These are phyloP conservation scores for Oncorhynchus tshawytscha DNA, from an alignment of 2,113 vertebrate genomes.

Conservation along the genomic window DNA sequence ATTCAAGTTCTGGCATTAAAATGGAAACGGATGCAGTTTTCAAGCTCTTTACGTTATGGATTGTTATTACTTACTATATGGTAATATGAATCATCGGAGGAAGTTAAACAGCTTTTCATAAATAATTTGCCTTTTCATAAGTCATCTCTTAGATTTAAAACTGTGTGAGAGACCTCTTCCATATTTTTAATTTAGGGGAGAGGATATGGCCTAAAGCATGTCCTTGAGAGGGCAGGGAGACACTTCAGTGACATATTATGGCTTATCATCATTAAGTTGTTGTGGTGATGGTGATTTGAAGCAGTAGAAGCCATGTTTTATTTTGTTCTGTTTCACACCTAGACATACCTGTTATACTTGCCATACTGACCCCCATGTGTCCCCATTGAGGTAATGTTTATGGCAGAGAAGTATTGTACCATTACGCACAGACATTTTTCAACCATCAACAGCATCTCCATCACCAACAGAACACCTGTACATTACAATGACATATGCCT, in stretches of 20 bases:
- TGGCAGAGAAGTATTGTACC: no score
- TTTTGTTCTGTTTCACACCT: no score
- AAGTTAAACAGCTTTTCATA: constrained; percentile 66
- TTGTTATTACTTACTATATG: constrained; percentile 50
- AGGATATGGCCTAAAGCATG: constrained; percentile 23
- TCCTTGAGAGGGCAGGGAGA: constrained; percentile 28
- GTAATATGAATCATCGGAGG: constrained; percentile 57
- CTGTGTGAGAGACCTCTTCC: constrained; percentile 17
- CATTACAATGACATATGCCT: no score
- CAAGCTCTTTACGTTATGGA: constrained; percentile 61
- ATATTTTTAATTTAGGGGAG: constrained; percentile 22
- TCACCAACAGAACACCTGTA: no score
- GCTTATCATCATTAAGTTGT: constrained; percentile 15
- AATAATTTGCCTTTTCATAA: constrained; percentile 66
- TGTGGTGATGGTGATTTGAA: not conserved
- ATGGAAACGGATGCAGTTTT: constrained; percentile 51
- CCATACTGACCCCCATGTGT: no score
- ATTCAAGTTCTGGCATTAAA: constrained; percentile 53
- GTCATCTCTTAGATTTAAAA: constrained; percentile 52
- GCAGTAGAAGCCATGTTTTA: not conserved
- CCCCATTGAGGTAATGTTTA: no score
- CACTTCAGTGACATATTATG: not conserved
- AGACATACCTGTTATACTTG: no score
- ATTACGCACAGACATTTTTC: no score
- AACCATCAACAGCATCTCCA: no score